Evolutionary conservation across 92 coral and sea anemone species (phyloP).

Genomic region (Metridium senile): DNA sequence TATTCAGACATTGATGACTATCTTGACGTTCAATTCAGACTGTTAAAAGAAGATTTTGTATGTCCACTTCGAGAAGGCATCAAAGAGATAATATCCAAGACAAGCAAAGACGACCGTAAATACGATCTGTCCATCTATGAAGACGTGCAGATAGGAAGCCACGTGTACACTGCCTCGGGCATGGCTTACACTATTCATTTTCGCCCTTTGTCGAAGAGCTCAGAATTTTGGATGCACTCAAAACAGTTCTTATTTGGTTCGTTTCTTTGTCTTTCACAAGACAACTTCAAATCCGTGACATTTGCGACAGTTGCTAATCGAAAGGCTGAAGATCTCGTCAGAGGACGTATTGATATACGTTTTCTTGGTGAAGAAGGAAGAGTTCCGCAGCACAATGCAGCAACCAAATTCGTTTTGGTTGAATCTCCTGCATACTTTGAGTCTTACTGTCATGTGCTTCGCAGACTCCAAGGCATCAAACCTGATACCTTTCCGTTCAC

Average conservation of each 20-base stretch:
- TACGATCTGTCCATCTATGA: neutral
- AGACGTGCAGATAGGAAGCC: slow-evolving; percentile 41
- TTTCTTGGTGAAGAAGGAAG: neutral
- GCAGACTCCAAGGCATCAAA: slow-evolving; percentile 59
- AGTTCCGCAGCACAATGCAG: too few species aligned
- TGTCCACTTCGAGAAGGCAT: slow-evolving; percentile 89
- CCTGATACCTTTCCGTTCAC: slow-evolving; percentile 56
- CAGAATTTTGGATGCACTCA: slow-evolving; percentile 65
- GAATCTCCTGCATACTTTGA: slow-evolving; percentile 94
- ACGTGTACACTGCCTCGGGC: slow-evolving; percentile 70
- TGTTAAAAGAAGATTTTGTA: slow-evolving; percentile 84
- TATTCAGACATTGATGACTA: slow-evolving; percentile 75
- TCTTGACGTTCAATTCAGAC: slow-evolving; percentile 89
- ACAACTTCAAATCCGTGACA: slow-evolving; percentile 71
- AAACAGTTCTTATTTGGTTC: slow-evolving; percentile 84
- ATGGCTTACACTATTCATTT: slow-evolving; percentile 66
- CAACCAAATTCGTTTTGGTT: slow-evolving; percentile 56
- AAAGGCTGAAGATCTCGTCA: slow-evolving; percentile 59
- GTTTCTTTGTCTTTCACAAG: slow-evolving; percentile 84
- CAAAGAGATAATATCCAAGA: slow-evolving; percentile 61
- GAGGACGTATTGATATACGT: slow-evolving; percentile 55
- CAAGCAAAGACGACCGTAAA: neutral
- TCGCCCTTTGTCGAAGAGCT: slow-evolving; percentile 13
- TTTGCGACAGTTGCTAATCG: slow-evolving; percentile 92
- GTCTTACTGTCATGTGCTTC: slow-evolving; percentile 78